phyloP scores from a whole-genome alignment of 2,797 vertebrate genomes.

The Ficedula albicollis region DNA sequence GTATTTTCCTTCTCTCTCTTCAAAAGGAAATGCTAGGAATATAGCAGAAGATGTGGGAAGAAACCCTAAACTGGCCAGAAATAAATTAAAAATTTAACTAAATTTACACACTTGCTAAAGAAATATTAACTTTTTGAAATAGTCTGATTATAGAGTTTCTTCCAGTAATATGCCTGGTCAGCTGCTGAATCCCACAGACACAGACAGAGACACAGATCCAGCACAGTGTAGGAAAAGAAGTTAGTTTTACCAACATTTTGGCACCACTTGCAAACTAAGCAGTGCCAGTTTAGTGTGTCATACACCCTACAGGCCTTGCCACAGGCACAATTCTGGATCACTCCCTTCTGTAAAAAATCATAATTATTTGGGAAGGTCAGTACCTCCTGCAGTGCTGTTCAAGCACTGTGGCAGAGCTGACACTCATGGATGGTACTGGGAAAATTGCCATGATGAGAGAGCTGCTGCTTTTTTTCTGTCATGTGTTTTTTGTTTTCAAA shows the following conservation, averaged over 20 bases:
- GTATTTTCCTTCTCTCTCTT: not conserved
- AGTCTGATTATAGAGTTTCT: not conserved
- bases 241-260: not conserved
- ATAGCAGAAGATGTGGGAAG: not conserved
- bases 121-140: not conserved
- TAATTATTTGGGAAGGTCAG: slow-evolving; percentile 64
- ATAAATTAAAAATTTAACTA: not conserved
- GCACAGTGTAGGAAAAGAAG: not conserved
- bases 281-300: not conserved
- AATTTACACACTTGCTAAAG: not conserved
- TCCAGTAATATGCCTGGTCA: not conserved
- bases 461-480: slow-evolving; percentile 14
- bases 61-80: rapidly evolving
- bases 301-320: not conserved
- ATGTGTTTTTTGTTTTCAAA: slow-evolving; percentile 14
- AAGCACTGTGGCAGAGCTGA: not conserved
- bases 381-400: not conserved
- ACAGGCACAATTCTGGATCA: not conserved
- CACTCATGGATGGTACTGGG: slow-evolving; percentile 61
- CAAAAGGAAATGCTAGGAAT: not conserved
- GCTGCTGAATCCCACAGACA: not conserved
- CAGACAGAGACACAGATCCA: not conserved
- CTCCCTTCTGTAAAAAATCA: not conserved
- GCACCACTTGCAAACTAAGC: not conserved
- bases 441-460: slow-evolving; percentile 59